phyloP scores from a whole-genome alignment of 2,888 invertebrate species.

The Perizoma flavofasciatum region DNA sequence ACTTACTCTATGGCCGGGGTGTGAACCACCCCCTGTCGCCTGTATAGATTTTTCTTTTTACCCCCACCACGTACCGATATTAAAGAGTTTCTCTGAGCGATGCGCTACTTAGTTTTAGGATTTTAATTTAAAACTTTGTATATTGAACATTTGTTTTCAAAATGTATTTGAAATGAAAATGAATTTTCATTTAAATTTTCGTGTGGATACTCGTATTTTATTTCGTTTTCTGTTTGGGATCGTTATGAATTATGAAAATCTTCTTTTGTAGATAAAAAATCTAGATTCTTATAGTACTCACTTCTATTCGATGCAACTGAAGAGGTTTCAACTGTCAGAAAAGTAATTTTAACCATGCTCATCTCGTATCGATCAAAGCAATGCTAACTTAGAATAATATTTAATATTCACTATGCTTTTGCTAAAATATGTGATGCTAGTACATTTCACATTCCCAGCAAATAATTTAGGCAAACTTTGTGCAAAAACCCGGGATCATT shows the following conservation, averaged over 20 bases:
- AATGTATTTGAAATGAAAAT: slow-evolving; percentile 22
- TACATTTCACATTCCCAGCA: slow-evolving; percentile 1
- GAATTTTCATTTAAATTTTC: slow-evolving; percentile 1
- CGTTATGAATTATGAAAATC: background rate
- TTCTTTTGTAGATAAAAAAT: background rate
- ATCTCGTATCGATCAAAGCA: no score
- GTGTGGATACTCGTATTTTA: background rate
- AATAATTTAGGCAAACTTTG: slow-evolving; percentile 13
- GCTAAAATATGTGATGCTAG: background rate
- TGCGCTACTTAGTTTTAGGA: slow-evolving; percentile 28
- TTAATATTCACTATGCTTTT: background rate
- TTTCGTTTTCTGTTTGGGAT: background rate
- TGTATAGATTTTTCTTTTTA: slow-evolving; percentile 73
- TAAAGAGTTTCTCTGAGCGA: slow-evolving; percentile 55
- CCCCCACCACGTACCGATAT: slow-evolving; percentile 59
- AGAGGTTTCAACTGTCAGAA: no score
- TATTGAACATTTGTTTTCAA: slow-evolving; percentile 23
- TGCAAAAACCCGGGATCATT: slow-evolving; percentile 29
- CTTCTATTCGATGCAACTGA: no score
- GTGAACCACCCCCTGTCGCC: slow-evolving; percentile 56
- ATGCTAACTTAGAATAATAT: no score
- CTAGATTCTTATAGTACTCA: no score
- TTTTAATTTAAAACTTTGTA: slow-evolving; percentile 32
- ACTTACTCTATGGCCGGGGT: slow-evolving; percentile 13
- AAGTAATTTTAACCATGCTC: no score